A percentile compares a stretch with the other conserved stretches of the same genome.
Evolutionary conservation across 2,888 invertebrate species (phyloP).

Genomic region (Agonopterix subpropinquella): DNA sequence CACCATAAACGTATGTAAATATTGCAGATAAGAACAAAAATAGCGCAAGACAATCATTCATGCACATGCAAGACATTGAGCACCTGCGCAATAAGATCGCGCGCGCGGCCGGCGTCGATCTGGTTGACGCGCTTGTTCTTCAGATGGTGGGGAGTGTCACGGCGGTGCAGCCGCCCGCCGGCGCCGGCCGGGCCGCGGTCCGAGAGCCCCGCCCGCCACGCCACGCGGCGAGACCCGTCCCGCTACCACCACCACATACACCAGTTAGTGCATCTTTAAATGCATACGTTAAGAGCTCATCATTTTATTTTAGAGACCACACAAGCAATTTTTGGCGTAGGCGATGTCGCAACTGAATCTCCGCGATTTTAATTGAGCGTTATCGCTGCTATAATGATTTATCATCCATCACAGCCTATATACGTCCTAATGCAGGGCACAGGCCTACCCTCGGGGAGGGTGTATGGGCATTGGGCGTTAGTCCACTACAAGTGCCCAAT

Average conservation of each 20-base stretch:
- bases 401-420: no score
- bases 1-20: no score
- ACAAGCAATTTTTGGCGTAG: slow-evolving; percentile 1
- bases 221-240: slow-evolving; percentile 51
- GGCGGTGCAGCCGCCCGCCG: slow-evolving; percentile 84
- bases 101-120: slow-evolving; percentile 59
- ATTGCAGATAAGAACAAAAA: no score
- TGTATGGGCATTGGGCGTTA: no score
- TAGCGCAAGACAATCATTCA: no score
- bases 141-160: slow-evolving; percentile 99
- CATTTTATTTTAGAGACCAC: no score
- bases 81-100: slow-evolving; percentile 68
- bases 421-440: no score
- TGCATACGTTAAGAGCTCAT: no score
- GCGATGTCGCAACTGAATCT: background rate
- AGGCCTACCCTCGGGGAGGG: no score
- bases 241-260: slow-evolving; percentile 24
- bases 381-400: no score
- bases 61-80: slow-evolving; percentile 10
- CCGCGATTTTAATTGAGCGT: no score
- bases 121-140: slow-evolving; percentile 95
- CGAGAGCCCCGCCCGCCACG: slow-evolving; percentile 73
- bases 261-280: background rate
- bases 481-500: no score
- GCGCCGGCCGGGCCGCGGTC: slow-evolving; percentile 53